These are phyloP conservation scores for Pseudorectes ferrugineus DNA, from an alignment of 2,113 vertebrate genomes.

Conservation along the genomic window DNA sequence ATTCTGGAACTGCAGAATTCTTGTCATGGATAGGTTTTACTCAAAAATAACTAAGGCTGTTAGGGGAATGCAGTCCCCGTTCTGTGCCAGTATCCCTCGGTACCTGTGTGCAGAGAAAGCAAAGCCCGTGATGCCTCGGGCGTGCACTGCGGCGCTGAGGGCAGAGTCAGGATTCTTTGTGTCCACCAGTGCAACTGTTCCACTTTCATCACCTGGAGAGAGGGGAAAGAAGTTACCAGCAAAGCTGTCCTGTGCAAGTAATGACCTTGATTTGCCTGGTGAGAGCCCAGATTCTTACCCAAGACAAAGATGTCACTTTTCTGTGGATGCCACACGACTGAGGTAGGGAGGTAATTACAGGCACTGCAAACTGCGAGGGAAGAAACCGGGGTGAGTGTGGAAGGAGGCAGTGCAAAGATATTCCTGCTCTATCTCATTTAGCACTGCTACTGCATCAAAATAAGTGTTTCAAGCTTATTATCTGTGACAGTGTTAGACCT, in stretches of 20 bases:
- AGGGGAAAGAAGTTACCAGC: background rate
- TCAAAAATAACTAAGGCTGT: background rate
- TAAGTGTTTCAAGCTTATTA: background rate
- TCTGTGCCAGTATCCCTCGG: background rate
- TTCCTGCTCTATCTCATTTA: background rate
- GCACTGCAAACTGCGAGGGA: constrained; percentile 70
- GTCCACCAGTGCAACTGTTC: constrained; percentile 83
- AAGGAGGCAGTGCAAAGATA: background rate
- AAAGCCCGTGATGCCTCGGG: constrained; percentile 78
- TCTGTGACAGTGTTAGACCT: background rate
- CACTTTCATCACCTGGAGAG: constrained; percentile 84
- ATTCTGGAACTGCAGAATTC: background rate
- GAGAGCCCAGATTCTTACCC: constrained; percentile 72
- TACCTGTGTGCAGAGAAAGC: constrained; percentile 90
- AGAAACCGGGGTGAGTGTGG: background rate
- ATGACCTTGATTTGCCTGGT: background rate
- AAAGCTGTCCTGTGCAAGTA: background rate
- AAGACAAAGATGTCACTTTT: constrained; percentile 83
- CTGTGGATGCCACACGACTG: constrained; percentile 88
- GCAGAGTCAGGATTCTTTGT: constrained; percentile 73
- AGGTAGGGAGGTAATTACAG: constrained; percentile 80
- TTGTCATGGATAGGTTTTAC: accelerated
- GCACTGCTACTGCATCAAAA: background rate
- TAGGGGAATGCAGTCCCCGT: accelerated
- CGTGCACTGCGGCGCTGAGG: constrained; percentile 72